phyloP scores from a whole-genome alignment of 2,888 invertebrate genomes.

The Drosophila anomelani region DNA sequence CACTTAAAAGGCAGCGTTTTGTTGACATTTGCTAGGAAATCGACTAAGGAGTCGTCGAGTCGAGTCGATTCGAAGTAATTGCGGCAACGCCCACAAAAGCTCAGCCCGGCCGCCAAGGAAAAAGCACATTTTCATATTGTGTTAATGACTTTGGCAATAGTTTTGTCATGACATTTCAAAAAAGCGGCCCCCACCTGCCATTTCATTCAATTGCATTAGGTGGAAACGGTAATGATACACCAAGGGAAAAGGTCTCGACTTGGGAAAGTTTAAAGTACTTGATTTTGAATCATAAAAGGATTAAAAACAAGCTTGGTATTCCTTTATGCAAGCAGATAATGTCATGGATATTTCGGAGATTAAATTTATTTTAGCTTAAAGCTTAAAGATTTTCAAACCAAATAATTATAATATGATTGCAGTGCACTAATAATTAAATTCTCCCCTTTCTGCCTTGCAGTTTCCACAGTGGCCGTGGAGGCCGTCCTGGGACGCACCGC shows the following conservation, averaged over 20 bases:
- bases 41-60: conserved; percentile 54
- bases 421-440: conserved; percentile 22
- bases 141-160: conserved; percentile 78
- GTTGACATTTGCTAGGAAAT: conserved; percentile 78
- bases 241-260: conserved; percentile 11
- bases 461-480: conserved; percentile 90
- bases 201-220: conserved; percentile 41
- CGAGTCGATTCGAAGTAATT: conserved; percentile 67
- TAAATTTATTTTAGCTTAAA: neutral
- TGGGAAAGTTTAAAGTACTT: neutral
- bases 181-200: conserved; percentile 27
- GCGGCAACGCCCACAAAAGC: conserved; percentile 50
- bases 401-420: neutral
- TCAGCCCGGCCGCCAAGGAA: conserved; percentile 32
- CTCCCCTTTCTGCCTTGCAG: conserved; percentile 83
- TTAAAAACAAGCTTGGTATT: neutral
- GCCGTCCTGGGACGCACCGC: conserved; percentile 94
- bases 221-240: conserved; percentile 35
- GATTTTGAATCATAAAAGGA: too few species aligned
- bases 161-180: conserved; percentile 67
- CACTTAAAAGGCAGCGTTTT: conserved; percentile 78
- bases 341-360: too few species aligned
- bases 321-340: neutral
- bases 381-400: neutral
- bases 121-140: conserved; percentile 70